phyloP scores from a whole-genome alignment of 2,113 vertebrate species.

The Myotis davidii region DNA sequence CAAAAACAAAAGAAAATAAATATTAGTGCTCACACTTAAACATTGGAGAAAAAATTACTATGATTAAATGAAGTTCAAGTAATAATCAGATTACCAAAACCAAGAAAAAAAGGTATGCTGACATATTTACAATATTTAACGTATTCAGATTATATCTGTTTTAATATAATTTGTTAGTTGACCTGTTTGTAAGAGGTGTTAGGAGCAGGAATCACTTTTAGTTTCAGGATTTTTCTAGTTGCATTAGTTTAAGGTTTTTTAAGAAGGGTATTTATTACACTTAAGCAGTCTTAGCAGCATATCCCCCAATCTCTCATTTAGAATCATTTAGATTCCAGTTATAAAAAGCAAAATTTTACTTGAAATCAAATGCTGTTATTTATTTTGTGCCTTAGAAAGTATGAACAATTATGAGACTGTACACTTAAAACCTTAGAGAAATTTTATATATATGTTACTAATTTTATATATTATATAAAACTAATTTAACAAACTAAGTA shows the following conservation, averaged over 20 bases:
- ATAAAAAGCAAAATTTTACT: background rate
- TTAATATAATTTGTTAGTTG: constrained; percentile 46
- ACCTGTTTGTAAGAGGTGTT: background rate
- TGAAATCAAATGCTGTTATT: constrained; percentile 14
- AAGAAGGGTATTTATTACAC: background rate
- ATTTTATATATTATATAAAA: background rate
- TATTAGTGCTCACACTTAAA: constrained; percentile 49
- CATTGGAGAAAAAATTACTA: constrained; percentile 57
- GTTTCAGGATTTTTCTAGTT: background rate
- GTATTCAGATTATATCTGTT: constrained; percentile 59
- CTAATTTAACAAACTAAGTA: background rate
- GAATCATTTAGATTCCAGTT: background rate
- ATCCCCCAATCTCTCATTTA: background rate
- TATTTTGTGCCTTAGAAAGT: constrained; percentile 1
- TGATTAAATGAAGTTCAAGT: constrained; percentile 63
- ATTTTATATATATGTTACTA: background rate
- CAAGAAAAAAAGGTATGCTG: constrained; percentile 50
- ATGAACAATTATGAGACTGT: background rate
- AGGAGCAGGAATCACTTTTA: background rate
- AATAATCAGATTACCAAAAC: constrained; percentile 68
- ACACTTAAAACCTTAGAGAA: background rate
- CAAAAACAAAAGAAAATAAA: constrained; percentile 40
- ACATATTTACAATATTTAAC: constrained; percentile 56
- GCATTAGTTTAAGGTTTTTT: background rate
- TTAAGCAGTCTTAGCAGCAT: background rate